Conservation (phyloP, 2,797 vertebrate species). For the Amblyopsis hoosieri region DNA sequence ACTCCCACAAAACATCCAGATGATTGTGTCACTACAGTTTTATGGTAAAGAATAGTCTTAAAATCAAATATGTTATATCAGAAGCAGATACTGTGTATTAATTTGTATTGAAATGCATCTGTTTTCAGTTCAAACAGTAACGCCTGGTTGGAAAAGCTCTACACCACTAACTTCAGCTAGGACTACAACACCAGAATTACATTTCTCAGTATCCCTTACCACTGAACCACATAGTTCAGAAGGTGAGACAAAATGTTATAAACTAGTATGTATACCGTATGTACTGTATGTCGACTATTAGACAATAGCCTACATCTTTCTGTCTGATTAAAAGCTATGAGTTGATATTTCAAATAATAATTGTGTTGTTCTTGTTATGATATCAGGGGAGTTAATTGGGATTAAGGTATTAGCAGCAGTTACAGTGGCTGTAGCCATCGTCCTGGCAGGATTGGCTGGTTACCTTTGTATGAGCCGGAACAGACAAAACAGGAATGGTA, state of each 20-base stretch:
- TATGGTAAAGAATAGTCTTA: constrained; percentile 51
- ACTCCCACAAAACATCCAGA: constrained; percentile 46
- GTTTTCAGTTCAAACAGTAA: constrained; percentile 39
- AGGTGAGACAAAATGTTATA: constrained; percentile 40
- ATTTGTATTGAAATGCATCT: not conserved
- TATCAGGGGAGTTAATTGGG: constrained; percentile 59
- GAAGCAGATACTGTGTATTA: not conserved
- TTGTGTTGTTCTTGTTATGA: constrained; percentile 19
- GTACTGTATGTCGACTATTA: too few relatives aligned
- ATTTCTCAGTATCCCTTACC: constrained; percentile 41
- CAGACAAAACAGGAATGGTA: constrained; percentile 47
- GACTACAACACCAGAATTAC: too few relatives aligned
- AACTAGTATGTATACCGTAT: not conserved
- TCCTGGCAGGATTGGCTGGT: constrained; percentile 60
- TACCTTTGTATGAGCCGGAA: constrained; percentile 62
- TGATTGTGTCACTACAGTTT: constrained; percentile 51
- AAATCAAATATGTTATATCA: not conserved
- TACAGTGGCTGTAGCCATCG: constrained; percentile 54
- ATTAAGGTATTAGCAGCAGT: constrained; percentile 67
- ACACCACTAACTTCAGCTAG: too few relatives aligned
- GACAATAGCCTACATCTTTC: not conserved
- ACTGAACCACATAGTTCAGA: constrained; percentile 19
- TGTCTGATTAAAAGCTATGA: not conserved
- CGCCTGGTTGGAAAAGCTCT: constrained; percentile 24
- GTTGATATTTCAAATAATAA: not conserved